Base-by-base conservation (phyloP, 2,888 invertebrate genomes). In the Dusona sp. region DNA sequence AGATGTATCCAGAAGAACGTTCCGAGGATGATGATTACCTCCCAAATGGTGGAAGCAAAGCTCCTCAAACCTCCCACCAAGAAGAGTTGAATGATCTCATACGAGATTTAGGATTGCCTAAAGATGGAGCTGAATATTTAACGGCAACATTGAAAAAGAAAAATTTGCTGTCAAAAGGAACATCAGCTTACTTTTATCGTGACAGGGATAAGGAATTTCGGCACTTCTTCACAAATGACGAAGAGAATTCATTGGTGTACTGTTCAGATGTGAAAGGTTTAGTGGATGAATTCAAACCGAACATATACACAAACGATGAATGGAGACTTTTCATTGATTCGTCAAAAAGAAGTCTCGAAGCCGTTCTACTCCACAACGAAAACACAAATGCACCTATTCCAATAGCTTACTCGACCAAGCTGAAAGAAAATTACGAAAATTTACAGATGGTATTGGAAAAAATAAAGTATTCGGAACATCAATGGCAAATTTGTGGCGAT, bases 301-400 rank as follows among this genome's bases (percentile, higher is more conserved):
- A 81, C 48, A 67, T 61, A 3, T 86, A 86, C 72, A 74, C 82
- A 74, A 45, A 70, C 73, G 73, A 88, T 73, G 88, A 90, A n/a
- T 89, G 88, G 88, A 82, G 89, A 68, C 83, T 90, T 33, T 90
- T 90, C 67, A 90, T 90, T 38, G 89, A n/a, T n/a, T n/a, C n/a
- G n/a, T n/a, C n/a, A n/a, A n/a, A n/a, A n/a, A n/a, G n/a, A n/a
- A n/a, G n/a, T 85, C 70, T 90, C 9, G 89, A 90, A 85, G 86
- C 87, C 79, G 89, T 90, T 57, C 81, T 90, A 36, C 85, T 91
- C n/a, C 90, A 90, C 67, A 90, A 88, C 85, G 86, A 85, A 16
- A 89, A 90, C 67, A 64, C 95, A 25, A 90, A 75, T 79, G 88
- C 88, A 38, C 88, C 89, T 36, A 68, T 90, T 82, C 90, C 90